phyloP scores from a whole-genome alignment of 2,888 invertebrate genomes.

The Hirtodrosophila histrioides region DNA sequence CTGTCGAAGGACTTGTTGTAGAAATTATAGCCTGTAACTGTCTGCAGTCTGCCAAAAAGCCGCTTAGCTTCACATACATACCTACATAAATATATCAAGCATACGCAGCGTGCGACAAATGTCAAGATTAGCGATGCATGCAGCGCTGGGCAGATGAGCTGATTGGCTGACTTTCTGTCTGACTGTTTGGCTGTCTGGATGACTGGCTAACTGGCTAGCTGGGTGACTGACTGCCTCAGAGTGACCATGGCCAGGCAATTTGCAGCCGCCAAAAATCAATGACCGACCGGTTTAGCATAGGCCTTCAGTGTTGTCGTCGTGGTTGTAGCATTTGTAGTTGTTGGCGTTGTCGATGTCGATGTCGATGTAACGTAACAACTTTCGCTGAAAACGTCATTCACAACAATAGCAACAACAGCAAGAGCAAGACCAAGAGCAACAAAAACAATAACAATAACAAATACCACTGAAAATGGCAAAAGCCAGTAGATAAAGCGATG shows the following conservation, averaged over 20 bases:
- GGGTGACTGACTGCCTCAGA: slow-evolving; percentile 50
- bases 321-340: slow-evolving; percentile 2
- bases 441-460: slow-evolving; percentile 23
- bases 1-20: slow-evolving; percentile 8
- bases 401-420: slow-evolving; percentile 43
- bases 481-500: slow-evolving; percentile 70
- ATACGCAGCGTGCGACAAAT: slow-evolving; percentile 65
- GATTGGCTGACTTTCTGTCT: slow-evolving; percentile 1
- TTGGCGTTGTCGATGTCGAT: slow-evolving; percentile 42
- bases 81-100: slow-evolving; percentile 52
- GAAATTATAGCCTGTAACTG: slow-evolving; percentile 27
- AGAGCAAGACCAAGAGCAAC: slow-evolving; percentile 31
- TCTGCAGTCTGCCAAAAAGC: slow-evolving; percentile 25
- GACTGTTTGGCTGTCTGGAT: slow-evolving; percentile 17
- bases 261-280: slow-evolving; percentile 77
- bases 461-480: slow-evolving; percentile 66
- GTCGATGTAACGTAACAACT: slow-evolving; percentile 78
- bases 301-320: slow-evolving; percentile 57
- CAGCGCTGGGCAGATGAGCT: slow-evolving; percentile 13
- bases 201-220: slow-evolving; percentile 28
- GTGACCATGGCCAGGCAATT: slow-evolving; percentile 73
- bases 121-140: slow-evolving; percentile 56
- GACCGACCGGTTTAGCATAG: slow-evolving; percentile 78
- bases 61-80: slow-evolving; percentile 30
- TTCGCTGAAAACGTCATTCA: slow-evolving; percentile 77